A percentile compares a stretch with the other conserved stretches of the same genome.
phyloP scores from a whole-genome alignment of 2,888 invertebrate species.

The Trissolcus japonicus region DNA sequence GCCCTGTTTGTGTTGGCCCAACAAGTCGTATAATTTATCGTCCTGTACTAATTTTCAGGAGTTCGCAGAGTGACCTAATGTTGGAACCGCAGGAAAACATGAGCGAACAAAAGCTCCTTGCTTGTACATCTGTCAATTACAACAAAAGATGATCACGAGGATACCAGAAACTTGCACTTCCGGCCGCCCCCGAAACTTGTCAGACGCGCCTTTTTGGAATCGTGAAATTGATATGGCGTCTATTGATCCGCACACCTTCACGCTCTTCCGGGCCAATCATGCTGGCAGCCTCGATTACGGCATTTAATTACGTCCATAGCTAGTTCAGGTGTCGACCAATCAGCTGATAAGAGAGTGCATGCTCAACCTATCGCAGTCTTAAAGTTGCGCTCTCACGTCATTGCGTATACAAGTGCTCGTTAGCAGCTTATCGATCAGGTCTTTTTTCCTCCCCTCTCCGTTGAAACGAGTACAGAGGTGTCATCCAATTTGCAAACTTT shows the following conservation, averaged over 20 bases:
- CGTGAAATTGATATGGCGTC: constrained; percentile 21
- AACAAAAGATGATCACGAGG: constrained; percentile 12
- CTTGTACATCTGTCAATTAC: constrained; percentile 27
- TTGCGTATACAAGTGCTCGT: constrained; percentile 36
- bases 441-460: neutral
- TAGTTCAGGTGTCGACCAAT: constrained; percentile 47
- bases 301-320: constrained; percentile 52
- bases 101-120: constrained; percentile 18
- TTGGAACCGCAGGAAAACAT: constrained; percentile 15
- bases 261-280: constrained; percentile 46
- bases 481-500: neutral
- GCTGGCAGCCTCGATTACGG: constrained; percentile 40
- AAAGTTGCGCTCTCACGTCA: constrained; percentile 39
- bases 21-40: constrained; percentile 30
- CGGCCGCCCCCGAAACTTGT: neutral
- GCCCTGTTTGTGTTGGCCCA: constrained; percentile 27
- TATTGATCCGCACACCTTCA: constrained; percentile 47
- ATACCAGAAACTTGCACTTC: constrained; percentile 17
- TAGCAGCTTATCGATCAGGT: constrained; percentile 39
- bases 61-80: constrained; percentile 14
- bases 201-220: constrained; percentile 3
- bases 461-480: neutral
- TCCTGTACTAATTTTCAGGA: constrained; percentile 29
- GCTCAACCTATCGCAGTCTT: constrained; percentile 32
- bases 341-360: constrained; percentile 48